Percentiles rank a stretch among this genome's conserved stretches.
These are phyloP conservation scores for Aromia moschata DNA, from an alignment of 2,888 invertebrate species.

Conservation along the genomic window DNA sequence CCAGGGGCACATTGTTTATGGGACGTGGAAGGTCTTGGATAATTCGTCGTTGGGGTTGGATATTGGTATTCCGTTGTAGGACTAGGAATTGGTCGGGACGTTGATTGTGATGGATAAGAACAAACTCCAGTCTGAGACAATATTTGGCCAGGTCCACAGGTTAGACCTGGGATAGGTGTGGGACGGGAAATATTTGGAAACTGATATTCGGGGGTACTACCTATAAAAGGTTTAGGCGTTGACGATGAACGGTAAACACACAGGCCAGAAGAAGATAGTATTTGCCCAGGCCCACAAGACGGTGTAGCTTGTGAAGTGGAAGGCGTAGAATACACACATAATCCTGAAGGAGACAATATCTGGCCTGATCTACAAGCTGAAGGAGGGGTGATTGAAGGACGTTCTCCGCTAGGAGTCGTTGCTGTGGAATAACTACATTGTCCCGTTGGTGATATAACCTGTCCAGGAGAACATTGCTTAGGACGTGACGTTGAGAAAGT, in stretches of 20 bases:
- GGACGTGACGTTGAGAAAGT: conserved; percentile 3
- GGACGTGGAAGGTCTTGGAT: conserved; percentile 2
- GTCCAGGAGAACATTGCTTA: conserved; percentile 10
- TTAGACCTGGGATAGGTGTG: too few relatives aligned
- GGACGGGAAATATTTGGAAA: conserved; percentile 31
- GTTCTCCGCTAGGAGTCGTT: too few relatives aligned
- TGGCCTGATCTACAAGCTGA: conserved; percentile 36
- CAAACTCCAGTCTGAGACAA: conserved; percentile 40
- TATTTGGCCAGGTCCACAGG: conserved; percentile 35
- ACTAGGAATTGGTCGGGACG: conserved; percentile 21
- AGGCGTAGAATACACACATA: conserved; percentile 32
- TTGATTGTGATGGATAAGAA: conserved; percentile 28
- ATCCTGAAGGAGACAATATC: conserved; percentile 33
- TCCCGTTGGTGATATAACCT: too few relatives aligned
- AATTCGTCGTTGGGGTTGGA: conserved; percentile 23
- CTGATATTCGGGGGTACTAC: conserved; percentile 34
- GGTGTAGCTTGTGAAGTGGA: conserved; percentile 56
- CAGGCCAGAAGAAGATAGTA: conserved; percentile 5
- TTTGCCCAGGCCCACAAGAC: conserved; percentile 27
- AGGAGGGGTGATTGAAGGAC: too few relatives aligned
- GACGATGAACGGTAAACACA: conserved; percentile 4
- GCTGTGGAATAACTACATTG: too few relatives aligned
- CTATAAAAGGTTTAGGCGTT: background rate
- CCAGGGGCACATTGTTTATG: too few relatives aligned
- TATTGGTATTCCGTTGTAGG: too few relatives aligned